Conservation (phyloP, 2,888 invertebrate species). For the Camponotus fellah region DNA sequence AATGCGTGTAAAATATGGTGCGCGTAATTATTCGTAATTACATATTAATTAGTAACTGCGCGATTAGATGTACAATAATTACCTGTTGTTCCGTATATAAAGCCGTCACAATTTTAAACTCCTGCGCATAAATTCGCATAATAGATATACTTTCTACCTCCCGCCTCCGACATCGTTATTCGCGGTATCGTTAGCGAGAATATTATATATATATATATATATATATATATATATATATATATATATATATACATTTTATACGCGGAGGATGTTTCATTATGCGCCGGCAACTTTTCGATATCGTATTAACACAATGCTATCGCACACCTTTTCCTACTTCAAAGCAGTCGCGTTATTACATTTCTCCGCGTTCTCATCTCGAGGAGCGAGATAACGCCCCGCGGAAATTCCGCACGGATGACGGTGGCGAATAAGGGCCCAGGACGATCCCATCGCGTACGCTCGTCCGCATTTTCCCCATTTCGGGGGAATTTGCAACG, state of each 20-base stretch:
- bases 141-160: neutral
- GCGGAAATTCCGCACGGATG: constrained; percentile 30
- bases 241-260: neutral
- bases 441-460: constrained; percentile 17
- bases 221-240: too few species aligned
- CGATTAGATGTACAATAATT: constrained; percentile 17
- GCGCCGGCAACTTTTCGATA: neutral
- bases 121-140: neutral
- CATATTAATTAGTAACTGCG: constrained; percentile 14
- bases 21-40: constrained; percentile 7
- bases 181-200: neutral
- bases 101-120: neutral
- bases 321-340: constrained; percentile 28
- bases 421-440: neutral
- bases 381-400: constrained; percentile 22
- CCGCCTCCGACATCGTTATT: neutral
- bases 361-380: constrained; percentile 12
- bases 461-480: constrained; percentile 40
- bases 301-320: constrained; percentile 13
- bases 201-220: neutral
- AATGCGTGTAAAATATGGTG: constrained; percentile 12
- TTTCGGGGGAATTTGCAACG: neutral
- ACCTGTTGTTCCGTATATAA: neutral
- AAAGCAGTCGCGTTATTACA: constrained; percentile 34
- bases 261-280: neutral